Conservation (phyloP, 2,113 vertebrate genomes). For the Herpetotheres cachinnans region DNA sequence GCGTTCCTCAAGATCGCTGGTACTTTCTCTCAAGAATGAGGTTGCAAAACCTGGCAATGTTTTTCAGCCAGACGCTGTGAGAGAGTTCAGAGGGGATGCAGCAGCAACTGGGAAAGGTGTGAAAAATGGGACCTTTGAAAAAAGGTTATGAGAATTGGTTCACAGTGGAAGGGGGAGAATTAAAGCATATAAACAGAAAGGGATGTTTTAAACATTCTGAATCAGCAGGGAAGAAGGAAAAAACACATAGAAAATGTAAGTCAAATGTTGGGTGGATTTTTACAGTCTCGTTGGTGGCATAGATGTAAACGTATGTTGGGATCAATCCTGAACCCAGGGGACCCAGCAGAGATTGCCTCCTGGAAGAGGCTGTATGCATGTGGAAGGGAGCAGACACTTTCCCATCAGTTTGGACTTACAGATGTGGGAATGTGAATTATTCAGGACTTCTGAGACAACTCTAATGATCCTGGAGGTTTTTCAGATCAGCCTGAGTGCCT, state of each 20-base stretch:
- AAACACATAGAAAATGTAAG: background rate
- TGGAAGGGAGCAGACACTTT: background rate
- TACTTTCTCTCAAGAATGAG: background rate
- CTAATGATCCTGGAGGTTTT: background rate
- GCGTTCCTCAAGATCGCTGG: background rate
- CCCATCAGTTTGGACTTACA: background rate
- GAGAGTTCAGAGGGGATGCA: background rate
- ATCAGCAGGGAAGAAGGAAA: background rate
- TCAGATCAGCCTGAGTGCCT: background rate
- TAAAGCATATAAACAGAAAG: background rate
- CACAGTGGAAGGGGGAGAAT: background rate
- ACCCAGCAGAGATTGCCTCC: background rate
- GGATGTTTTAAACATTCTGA: constrained; percentile 3
- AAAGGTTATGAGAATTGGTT: constrained; percentile 28
- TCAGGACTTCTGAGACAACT: background rate
- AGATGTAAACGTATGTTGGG: background rate
- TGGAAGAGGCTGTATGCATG: background rate
- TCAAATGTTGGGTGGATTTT: background rate
- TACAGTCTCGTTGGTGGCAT: background rate
- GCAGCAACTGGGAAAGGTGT: constrained; percentile 7
- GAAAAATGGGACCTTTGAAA: background rate
- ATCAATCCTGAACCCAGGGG: background rate
- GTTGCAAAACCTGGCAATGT: background rate
- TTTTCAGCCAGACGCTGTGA: background rate
- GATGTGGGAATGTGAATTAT: background rate